Evolutionary conservation across 2,888 invertebrate species (phyloP), one percentile per base, ranked within the genome.

Genomic region (Phanerotoma sp.): DNA sequence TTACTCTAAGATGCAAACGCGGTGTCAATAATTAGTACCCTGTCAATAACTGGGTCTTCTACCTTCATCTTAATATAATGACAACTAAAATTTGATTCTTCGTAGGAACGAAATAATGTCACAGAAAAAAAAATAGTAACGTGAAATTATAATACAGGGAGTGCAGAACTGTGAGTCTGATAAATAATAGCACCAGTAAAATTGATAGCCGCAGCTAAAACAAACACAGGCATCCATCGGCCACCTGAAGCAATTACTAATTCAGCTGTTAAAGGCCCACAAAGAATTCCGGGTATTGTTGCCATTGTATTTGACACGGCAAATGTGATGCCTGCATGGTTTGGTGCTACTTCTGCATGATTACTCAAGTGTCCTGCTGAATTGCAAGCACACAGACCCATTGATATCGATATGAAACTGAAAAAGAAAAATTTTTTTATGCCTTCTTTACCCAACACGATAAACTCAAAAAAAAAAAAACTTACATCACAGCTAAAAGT

Each of bases 341-440:
- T 87, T 1, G 89, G 88, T 1, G 88, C 88, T 21, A 89, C 82
- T 69, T 89, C 89, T 4, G 88, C 87, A 72, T 89, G 89, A 72
- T 89, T 89, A 69, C 86, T 86, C 30, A 89, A 77, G 74, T 89
- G 88, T 13, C 89, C 89, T 11, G 88, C 86, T 30, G 88, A 87
- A 71, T 89, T 89, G 69, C 86, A 86, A 1, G 88, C 87, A 71
- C 87, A 86, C 56, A 88, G 75, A 6, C 87, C 88, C 86, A 89
- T 86, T 1, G 87, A 87, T 67, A 89, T 82, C 18, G 87, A 86
- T 18, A 89, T 84, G 68, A 87, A 83, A 60, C 85, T 85, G 71
- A 28, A 77, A 58, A 51, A 51, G 51, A 57, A 32, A 49, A 35
- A 41, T 32, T 50, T 35, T 22, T 35, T n/a, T 9, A 25, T 41